Conservation (phyloP, 2,113 vertebrate genomes). For the Lynx canadensis region DNA sequence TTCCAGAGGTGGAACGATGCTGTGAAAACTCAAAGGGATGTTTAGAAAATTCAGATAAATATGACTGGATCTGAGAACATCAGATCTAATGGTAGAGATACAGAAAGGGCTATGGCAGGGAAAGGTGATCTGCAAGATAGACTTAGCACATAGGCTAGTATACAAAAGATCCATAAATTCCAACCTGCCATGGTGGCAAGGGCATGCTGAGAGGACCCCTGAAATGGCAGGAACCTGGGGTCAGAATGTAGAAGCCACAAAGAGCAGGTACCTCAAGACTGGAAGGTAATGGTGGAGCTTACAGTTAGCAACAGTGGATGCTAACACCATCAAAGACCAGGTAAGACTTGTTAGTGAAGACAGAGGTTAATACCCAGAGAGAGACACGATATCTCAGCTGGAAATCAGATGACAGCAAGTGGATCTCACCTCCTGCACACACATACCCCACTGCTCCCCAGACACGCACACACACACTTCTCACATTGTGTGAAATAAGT, state of each 20-base stretch:
- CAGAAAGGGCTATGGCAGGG: neutral
- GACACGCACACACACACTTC: neutral
- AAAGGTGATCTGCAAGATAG: neutral
- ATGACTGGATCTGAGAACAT: neutral
- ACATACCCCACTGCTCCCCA: neutral
- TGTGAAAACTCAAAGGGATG: neutral
- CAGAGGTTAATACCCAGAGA: no score
- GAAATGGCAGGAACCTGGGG: neutral
- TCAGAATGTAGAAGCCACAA: neutral
- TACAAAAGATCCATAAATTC: neutral
- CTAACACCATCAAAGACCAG: neutral
- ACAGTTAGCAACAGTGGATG: neutral
- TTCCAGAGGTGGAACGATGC: neutral
- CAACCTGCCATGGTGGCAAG: no score
- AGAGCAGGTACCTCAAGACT: neutral
- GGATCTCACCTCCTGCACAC: no score
- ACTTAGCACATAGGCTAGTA: rapidly evolving
- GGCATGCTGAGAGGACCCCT: neutral
- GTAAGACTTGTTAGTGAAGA: neutral
- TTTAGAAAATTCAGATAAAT: neutral
- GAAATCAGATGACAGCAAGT: neutral
- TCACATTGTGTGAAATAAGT: neutral
- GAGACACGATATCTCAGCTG: neutral
- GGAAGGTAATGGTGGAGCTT: no score
- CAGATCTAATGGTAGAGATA: neutral